Percentiles rank a stretch among this genome's conserved stretches.
phyloP scores from a whole-genome alignment of 1,140 invertebrate genomes.

The Xylocopa sonorina region DNA sequence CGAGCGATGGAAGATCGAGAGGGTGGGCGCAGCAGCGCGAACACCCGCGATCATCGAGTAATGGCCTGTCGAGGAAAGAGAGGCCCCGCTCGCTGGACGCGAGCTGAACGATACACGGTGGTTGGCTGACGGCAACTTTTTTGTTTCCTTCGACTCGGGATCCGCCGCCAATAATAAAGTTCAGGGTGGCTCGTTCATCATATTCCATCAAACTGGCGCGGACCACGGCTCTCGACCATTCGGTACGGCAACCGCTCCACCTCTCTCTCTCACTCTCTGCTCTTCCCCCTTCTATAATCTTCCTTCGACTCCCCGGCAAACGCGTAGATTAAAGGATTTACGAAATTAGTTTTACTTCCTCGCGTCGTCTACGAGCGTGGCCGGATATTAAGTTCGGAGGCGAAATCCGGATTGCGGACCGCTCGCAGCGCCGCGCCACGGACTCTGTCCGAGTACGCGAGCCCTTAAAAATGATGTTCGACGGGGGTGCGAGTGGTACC shows the following conservation, averaged over 20 bases:
- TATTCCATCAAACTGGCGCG: slow-evolving; percentile 73
- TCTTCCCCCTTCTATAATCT: slow-evolving; percentile 44
- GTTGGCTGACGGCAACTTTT: slow-evolving; percentile 37
- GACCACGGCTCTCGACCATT: slow-evolving; percentile 50
- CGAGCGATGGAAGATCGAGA: too few species aligned
- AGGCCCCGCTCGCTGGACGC: slow-evolving; percentile 44
- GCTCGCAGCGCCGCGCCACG: slow-evolving; percentile 5
- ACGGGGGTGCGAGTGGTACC: too few species aligned
- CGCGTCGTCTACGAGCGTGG: slow-evolving; percentile 58
- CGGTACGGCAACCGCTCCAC: slow-evolving; percentile 51
- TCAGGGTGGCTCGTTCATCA: slow-evolving; percentile 73
- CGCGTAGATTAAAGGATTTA: slow-evolving; percentile 71
- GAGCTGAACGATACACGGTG: slow-evolving; percentile 55
- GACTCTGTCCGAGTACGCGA: slow-evolving; percentile 48
- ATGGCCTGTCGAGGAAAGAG: slow-evolving; percentile 24
- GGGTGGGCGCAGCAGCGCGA: neutral
- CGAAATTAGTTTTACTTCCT: slow-evolving; percentile 70
- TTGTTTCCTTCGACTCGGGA: slow-evolving; percentile 57
- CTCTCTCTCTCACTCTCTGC: neutral
- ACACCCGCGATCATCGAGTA: slow-evolving; percentile 23
- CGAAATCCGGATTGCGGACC: slow-evolving; percentile 56
- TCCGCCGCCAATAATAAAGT: slow-evolving; percentile 67
- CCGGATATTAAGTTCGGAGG: slow-evolving; percentile 64
- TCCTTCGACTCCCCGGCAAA: slow-evolving; percentile 57
- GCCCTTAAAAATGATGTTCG: slow-evolving; percentile 44